Evolutionary conservation across 2,113 vertebrate species (phyloP).

Genomic region (Platysternon megacephalum): DNA sequence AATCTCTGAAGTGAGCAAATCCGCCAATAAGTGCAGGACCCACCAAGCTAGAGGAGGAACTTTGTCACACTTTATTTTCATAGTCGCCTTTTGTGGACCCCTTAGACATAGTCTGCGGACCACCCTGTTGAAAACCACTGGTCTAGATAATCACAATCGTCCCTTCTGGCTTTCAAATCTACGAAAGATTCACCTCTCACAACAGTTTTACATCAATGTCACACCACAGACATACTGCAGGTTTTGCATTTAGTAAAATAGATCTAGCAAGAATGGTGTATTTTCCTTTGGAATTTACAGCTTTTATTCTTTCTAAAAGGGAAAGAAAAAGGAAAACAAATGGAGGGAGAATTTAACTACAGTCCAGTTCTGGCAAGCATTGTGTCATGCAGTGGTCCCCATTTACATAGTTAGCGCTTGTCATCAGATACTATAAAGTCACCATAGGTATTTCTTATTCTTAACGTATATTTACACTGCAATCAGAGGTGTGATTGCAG

Average conservation of each 20-base stretch:
- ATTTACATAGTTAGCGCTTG: conserved; percentile 36
- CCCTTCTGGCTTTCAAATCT: background rate
- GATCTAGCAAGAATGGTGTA: conserved; percentile 21
- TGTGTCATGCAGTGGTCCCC: conserved; percentile 31
- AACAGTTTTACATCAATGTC: background rate
- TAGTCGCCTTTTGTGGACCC: background rate
- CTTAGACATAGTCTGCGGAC: background rate
- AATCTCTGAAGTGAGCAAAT: too few species aligned
- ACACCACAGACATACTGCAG: background rate
- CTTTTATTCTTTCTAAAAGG: background rate
- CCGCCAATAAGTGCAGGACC: too few species aligned
- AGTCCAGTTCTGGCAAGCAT: background rate
- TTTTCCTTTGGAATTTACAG: conserved; percentile 43
- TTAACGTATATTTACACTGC: background rate
- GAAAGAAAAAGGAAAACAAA: conserved; percentile 23
- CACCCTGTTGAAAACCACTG: background rate
- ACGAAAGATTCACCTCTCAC: background rate
- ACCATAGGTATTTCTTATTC: conserved; percentile 41
- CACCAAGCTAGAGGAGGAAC: too few species aligned
- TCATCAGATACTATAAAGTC: conserved; percentile 20
- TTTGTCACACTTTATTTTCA: background rate
- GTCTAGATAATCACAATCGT: background rate
- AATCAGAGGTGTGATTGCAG: background rate
- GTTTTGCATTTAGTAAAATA: conserved; percentile 12
- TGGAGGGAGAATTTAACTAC: conserved; percentile 1